Base-by-base conservation (phyloP, 1,140 invertebrate species). In the Atta colombica region DNA sequence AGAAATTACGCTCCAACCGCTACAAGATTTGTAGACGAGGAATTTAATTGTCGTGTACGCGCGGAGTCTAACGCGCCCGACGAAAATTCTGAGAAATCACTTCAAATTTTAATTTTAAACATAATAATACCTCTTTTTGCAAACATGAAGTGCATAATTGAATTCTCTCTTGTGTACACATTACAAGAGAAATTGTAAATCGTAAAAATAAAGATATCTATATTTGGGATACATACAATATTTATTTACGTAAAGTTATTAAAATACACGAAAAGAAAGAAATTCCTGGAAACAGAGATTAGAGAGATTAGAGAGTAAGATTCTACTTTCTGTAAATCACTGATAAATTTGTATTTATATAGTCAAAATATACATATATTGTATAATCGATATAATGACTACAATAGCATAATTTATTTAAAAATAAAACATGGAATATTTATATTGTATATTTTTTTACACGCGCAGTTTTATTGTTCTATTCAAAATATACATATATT, bases 31-130 rank as follows among this genome's bases (percentile, higher is more conserved):
- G 65, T 58, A 25, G 10, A 18, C 6, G 31, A 55, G n/a, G 3
- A 81, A 71, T 81, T 81, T 81, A 58, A 81, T 71, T 45, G 66
- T 53, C 14, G 5, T n/a, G n/a, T n/a, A 25, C 31, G 65, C 25
- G 25, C 25, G 25, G 25, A 58, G n/a, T 49, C 60, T 58, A 31
- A 81, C 12, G 16, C n/a, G n/a, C 10, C 2, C 4, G 45, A 25
- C 7, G 16, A 60, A 39, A 69, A 69, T 25, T 12, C 21, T 53
- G n/a, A 35, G n/a, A 35, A 3, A 31, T 25, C 10, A 66, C 53
- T 65, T 65, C 8, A 4, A 28, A 10, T 80, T 51, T 53, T 18
- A 16, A 8, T 53, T 39, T 55, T 3, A 14, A 77, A 77, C 35
- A 6, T 8, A n/a, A 2, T 53, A 16, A 53, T 6, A 18, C 1